Evolutionary conservation across 1,140 invertebrate genomes (phyloP).

Genomic region (Macrobrachium rosenbergii): DNA sequence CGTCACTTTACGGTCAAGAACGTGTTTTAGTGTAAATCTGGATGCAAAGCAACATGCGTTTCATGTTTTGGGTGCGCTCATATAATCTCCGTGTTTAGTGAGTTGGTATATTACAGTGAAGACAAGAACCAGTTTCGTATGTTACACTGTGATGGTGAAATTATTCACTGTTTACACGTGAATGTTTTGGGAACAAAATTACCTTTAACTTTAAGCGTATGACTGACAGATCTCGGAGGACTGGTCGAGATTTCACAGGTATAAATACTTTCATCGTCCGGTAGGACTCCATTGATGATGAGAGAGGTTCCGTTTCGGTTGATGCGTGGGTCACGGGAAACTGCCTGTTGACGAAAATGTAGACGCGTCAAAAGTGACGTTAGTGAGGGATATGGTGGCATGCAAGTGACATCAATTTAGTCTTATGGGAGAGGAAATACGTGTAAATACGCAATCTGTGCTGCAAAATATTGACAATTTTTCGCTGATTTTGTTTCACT

Average conservation of each 20-base stretch:
- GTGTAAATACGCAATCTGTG: not conserved
- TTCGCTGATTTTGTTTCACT: too few relatives aligned
- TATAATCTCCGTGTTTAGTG: too few relatives aligned
- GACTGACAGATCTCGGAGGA: not conserved
- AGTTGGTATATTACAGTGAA: too few relatives aligned
- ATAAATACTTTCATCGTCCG: slow-evolving; percentile 4
- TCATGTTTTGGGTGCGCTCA: too few relatives aligned
- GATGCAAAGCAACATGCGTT: too few relatives aligned
- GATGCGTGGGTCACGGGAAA: slow-evolving; percentile 10
- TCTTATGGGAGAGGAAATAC: not conserved
- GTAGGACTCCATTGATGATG: not conserved
- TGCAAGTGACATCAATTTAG: too few relatives aligned
- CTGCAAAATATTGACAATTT: too few relatives aligned
- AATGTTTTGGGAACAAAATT: not conserved
- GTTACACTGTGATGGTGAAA: not conserved
- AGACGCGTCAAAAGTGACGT: too few relatives aligned
- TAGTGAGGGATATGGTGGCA: too few relatives aligned
- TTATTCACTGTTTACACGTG: not conserved
- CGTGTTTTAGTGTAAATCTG: too few relatives aligned
- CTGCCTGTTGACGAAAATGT: not conserved
- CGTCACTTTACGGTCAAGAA: too few relatives aligned
- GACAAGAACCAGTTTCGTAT: not conserved
- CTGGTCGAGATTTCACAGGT: slow-evolving; percentile 25
- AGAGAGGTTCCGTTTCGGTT: slow-evolving; percentile 12
- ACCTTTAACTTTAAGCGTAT: slow-evolving; percentile 35